Percentiles rank a stretch among this genome's conserved stretches.
Conservation (phyloP, 2,113 vertebrate species). For the Vicugna pacos region DNA sequence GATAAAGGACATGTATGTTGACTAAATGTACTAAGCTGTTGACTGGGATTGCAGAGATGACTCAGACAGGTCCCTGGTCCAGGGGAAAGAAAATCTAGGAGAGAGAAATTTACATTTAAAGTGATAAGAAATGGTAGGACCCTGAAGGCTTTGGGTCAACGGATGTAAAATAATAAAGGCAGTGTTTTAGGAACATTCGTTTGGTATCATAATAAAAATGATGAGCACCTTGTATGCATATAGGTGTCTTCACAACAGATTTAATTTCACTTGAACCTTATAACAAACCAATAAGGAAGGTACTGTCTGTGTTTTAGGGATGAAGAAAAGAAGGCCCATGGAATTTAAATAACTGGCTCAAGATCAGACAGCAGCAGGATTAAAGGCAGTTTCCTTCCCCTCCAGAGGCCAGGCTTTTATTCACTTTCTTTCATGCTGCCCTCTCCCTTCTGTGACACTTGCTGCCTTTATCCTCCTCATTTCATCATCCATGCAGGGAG, state of each 20-base stretch:
- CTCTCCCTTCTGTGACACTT: neutral
- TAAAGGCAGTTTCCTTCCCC: neutral
- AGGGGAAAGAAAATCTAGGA: neutral
- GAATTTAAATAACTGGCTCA: slow-evolving; percentile 37
- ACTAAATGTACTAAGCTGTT: neutral
- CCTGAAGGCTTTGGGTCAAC: neutral
- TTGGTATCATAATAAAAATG: slow-evolving; percentile 38
- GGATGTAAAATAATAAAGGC: neutral
- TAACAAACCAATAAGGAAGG: neutral
- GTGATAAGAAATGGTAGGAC: neutral
- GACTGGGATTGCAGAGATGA: neutral
- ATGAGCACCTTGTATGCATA: neutral
- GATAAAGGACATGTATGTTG: neutral
- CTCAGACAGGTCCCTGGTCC: neutral
- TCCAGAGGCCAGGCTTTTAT: neutral
- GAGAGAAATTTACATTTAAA: slow-evolving; percentile 14
- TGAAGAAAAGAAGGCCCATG: neutral
- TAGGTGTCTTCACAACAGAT: neutral
- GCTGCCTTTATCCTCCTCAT: neutral
- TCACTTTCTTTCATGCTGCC: neutral
- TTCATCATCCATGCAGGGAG: neutral
- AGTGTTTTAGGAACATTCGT: neutral
- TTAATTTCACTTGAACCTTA: slow-evolving; percentile 14
- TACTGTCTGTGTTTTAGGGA: neutral
- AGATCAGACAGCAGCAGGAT: neutral